Base-by-base conservation (phyloP, 2,113 vertebrate species). In the Myodes glareolus region DNA sequence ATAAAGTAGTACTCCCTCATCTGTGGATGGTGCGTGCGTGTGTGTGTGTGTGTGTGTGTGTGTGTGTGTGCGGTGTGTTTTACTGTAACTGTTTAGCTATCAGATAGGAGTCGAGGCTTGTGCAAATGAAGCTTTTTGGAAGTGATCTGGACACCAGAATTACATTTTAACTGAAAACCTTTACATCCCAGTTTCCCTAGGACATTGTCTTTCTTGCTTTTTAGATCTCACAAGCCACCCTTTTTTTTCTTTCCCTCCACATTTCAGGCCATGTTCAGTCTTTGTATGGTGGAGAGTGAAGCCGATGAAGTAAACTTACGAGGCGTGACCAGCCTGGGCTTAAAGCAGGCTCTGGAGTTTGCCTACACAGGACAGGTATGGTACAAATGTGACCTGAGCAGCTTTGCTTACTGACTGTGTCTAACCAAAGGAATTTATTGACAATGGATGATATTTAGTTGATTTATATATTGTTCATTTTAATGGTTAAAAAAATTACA, bases 211-310 rank as follows among this genome's bases (percentile, higher is more conserved):
- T 65, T 1, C 47, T 81, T 90, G 39, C 25, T 58, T 76, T 81
- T 67, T 73, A 63, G 84, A 39, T 82, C 12, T 9, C 11, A 0
- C 50, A 3, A 96, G 85, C 70, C 33, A 73, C 5, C 67, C 21
- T 96, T 25, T 27, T 65, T 47, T 88, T 31, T 50, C 96, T 29
- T n/a, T 42, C 2, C 94, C 13, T 97, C 65, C 96, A 95, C 95
- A 17, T 91, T 68, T 29, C 97, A 99, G 99, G 99, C 99, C 94
- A 99, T 99, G 99, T 99, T 99, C 98, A 99, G 99, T 98, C 98
- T 99, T 90, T 99, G 99, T 95, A 99, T 99, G 99, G 99, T 99
- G 98, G 99, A 99, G 98, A 99, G 99, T n/a, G 99, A 99, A 97
- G 99, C 99, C 5, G 99, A 99, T 72, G 99, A 99, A 96, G 99